Evolutionary conservation across 2,888 invertebrate genomes (phyloP), one percentile per base, ranked within the genome.

Genomic region (Campoplex nolae): DNA sequence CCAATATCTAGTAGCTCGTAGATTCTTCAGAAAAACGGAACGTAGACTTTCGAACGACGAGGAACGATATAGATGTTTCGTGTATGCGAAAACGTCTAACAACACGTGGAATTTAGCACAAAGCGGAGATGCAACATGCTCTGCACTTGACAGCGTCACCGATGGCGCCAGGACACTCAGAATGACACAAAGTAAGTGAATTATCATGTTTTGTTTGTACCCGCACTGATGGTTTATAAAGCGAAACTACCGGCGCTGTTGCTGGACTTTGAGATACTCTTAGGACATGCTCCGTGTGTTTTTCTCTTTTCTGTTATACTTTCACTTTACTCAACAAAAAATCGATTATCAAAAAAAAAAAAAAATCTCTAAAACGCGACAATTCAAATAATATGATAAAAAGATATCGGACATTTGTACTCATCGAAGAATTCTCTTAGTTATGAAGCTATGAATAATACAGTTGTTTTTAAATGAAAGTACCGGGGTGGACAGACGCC

Each of bases 51-150:
- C 96, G n/a, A 96, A 96, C 0, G 97, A 97, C 91, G 97, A 98
- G 92, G 97, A 97, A 90, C 96, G 97, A 77, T 98, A 97, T 95
- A 96, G 97, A 89, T 98, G 98, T 92, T 98, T 98, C 95, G 97
- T 98, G 88, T 97, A 97, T 94, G 96, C 96, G 92, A 98, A 97
- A 96, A 96, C 96, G 90, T 89, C 93, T 73, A 93, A 93, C 88
- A 95, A 95, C 90, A 96, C 96, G n/a, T 97, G 97, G 94, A 95
- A 95, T 89, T 96, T 97, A 11, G 97, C 97, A 0, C 97, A 97
- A 93, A 97, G 97, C 0, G 97, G 97, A 0, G 97, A 97, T 92
- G 97, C 97, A 23, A 97, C 97, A 0, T 97, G 97, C 94, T 97
- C 96, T 89, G 97, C 97, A 0, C 95, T 97, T 35, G 96, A 96